Evolutionary conservation across 2,797 vertebrate species (phyloP).

Genomic region (Chaunax sp.): DNA sequence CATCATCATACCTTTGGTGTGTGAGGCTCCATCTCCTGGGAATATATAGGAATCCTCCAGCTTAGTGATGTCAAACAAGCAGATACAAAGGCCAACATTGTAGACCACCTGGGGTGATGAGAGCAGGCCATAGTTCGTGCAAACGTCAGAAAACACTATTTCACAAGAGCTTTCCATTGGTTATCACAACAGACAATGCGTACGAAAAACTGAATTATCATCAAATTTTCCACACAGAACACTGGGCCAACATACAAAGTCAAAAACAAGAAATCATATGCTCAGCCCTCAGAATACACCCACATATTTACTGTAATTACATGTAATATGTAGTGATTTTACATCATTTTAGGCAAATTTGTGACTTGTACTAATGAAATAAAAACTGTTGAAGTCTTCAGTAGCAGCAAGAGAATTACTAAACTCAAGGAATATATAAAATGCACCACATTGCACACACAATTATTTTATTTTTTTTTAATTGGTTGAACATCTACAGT

Average conservation of each 20-base stretch:
- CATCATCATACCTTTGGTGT: conserved; percentile 91
- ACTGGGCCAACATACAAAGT: neutral
- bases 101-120: conserved; percentile 89
- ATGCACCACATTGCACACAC: too few relatives aligned
- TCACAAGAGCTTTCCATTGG: neutral
- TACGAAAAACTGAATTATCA: neutral
- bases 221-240: neutral
- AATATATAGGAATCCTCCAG: conserved; percentile 98
- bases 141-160: neutral
- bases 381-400: too few relatives aligned
- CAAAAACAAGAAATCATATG: too few relatives aligned
- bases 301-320: too few relatives aligned
- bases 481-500: too few relatives aligned
- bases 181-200: neutral
- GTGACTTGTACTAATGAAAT: too few relatives aligned
- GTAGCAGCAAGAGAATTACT: too few relatives aligned
- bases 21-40: conserved; percentile 96
- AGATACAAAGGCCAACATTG: conserved; percentile 96
- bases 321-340: too few relatives aligned
- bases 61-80: conserved; percentile 95
- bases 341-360: too few relatives aligned
- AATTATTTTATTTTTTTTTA: too few relatives aligned
- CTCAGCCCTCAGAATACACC: too few relatives aligned
- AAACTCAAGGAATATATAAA: too few relatives aligned
- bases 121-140: neutral